phyloP scores from a whole-genome alignment of 2,797 vertebrate species.

The Clamator glandarius region DNA sequence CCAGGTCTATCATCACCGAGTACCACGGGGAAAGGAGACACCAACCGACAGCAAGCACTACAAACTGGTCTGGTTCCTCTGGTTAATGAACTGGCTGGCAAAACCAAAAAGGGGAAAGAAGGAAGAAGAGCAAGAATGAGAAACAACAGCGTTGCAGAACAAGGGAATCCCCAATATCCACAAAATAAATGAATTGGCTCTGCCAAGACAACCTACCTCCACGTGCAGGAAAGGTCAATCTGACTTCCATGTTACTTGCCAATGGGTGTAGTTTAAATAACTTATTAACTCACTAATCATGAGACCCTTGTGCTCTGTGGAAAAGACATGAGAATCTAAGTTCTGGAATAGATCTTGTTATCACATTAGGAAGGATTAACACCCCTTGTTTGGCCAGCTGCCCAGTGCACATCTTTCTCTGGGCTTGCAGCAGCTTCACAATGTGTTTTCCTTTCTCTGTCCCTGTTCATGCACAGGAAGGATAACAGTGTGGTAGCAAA shows the following conservation, averaged over 20 bases:
- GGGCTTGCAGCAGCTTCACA: background rate
- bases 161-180: background rate
- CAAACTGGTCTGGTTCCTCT: background rate
- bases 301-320: background rate
- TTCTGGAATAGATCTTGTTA: background rate
- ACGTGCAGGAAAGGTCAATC: background rate
- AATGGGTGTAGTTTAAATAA: background rate
- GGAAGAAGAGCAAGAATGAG: background rate
- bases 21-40: background rate
- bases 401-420: background rate
- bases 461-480: background rate
- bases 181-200: background rate
- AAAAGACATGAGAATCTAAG: background rate
- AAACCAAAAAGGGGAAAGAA: background rate
- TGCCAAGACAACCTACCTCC: background rate
- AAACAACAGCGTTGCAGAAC: background rate
- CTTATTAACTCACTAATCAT: background rate
- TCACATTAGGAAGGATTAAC: conserved; percentile 26
- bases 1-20: fast-evolving
- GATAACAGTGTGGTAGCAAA: background rate
- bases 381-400: background rate
- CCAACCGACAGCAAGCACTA: background rate
- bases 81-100: background rate
- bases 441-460: background rate
- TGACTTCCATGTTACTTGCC: background rate